These are phyloP conservation scores for Crambe crambe DNA, from an alignment of 37 sponge, comb jelly and placozoan genomes.

Conservation along the genomic window DNA sequence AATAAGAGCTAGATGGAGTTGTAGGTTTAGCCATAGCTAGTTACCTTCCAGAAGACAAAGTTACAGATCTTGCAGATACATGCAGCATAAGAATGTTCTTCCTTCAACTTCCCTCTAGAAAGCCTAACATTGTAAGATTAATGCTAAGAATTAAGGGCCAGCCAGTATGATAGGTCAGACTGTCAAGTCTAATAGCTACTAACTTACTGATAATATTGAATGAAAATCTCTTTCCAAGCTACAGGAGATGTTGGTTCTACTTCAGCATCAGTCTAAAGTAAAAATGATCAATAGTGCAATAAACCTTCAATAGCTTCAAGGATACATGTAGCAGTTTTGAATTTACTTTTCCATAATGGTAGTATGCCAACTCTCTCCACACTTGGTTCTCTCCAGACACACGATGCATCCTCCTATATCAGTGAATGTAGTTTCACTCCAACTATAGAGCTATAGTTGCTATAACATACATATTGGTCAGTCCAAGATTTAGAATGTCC, in stretches of 20 bases:
- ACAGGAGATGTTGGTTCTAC: no score
- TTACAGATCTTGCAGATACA: conserved; percentile 23
- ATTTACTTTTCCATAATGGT: conserved; percentile 44
- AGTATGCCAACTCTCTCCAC: conserved; percentile 26
- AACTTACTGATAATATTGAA: no score
- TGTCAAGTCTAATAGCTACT: no score
- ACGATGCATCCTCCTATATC: conserved; percentile 14
- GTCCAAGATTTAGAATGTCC: conserved; percentile 49
- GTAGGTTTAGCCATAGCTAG: background rate
- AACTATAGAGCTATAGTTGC: background rate
- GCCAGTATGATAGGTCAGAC: no score
- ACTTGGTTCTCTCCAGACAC: conserved; percentile 26
- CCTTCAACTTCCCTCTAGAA: background rate
- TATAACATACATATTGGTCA: conserved; percentile 13
- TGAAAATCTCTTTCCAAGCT: no score
- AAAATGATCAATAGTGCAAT: no score
- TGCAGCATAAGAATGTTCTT: conserved; percentile 1
- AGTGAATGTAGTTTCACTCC: background rate
- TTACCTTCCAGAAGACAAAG: conserved; percentile 45
- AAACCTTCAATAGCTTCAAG: no score
- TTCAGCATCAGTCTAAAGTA: no score
- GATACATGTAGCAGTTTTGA: no score
- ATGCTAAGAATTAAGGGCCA: no score
- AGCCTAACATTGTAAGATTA: background rate
- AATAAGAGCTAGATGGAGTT: background rate